Evolutionary conservation across 1,140 invertebrate species (phyloP).

Genomic region (Vanessa tameamea): DNA sequence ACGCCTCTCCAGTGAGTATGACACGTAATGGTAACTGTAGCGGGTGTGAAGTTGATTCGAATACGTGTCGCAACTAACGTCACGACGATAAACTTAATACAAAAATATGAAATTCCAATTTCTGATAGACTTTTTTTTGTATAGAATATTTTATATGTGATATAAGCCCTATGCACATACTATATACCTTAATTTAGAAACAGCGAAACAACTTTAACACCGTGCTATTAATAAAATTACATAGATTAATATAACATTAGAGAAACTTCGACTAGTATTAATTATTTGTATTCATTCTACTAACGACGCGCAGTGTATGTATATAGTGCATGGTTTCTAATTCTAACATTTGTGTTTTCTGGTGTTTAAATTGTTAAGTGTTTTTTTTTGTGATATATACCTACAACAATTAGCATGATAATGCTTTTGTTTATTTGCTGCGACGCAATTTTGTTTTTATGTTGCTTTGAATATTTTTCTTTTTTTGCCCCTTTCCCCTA

Average conservation of each 20-base stretch:
- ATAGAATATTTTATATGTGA: no score
- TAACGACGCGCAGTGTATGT: slow-evolving; percentile 41
- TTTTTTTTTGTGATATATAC: slow-evolving; percentile 25
- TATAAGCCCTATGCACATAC: no score
- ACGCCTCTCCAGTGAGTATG: slow-evolving; percentile 72
- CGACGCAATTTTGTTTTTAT: slow-evolving; percentile 68
- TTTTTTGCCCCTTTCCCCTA: slow-evolving; percentile 45
- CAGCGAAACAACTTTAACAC: slow-evolving; percentile 21
- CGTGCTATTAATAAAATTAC: slow-evolving; percentile 3
- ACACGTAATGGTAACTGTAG: slow-evolving; percentile 12
- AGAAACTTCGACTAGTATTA: not conserved
- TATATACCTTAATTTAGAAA: no score
- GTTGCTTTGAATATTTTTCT: slow-evolving; percentile 75
- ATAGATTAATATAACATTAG: slow-evolving; percentile 3
- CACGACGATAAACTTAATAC: no score
- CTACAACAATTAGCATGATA: slow-evolving; percentile 49
- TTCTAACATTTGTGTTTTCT: slow-evolving; percentile 64
- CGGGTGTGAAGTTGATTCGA: not conserved
- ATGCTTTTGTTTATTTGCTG: slow-evolving; percentile 70
- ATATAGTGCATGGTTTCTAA: slow-evolving; percentile 48
- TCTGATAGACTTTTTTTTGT: no score
- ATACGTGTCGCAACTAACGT: not conserved
- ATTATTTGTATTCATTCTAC: slow-evolving; percentile 28
- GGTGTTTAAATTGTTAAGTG: slow-evolving; percentile 45
- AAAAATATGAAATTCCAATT: not conserved